A percentile compares a stretch with the other conserved stretches of the same genome.
Evolutionary conservation across 2,113 vertebrate species (phyloP).

Genomic region (Nibea albiflora): DNA sequence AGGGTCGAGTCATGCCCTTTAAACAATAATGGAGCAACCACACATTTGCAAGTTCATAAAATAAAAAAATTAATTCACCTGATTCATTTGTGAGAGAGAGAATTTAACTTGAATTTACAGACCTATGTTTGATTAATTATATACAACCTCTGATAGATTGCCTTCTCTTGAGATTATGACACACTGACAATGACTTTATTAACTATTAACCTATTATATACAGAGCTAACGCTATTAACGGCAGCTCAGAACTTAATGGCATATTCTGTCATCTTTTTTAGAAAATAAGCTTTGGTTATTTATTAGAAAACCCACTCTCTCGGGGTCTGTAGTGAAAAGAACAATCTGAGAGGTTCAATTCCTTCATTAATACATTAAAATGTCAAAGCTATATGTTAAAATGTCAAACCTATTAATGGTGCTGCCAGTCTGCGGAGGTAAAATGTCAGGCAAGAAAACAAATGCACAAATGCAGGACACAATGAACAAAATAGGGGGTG

Average conservation of each 20-base stretch:
- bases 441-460: conserved; percentile 76
- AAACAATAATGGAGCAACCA: not conserved
- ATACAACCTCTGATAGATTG: conserved; percentile 17
- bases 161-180: conserved; percentile 34
- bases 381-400: conserved; percentile 83
- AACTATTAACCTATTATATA: conserved; percentile 66
- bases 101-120: not conserved
- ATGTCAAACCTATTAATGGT: conserved; percentile 81
- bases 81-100: not conserved
- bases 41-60: not conserved
- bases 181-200: conserved; percentile 45
- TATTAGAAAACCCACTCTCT: conserved; percentile 54
- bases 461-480: conserved; percentile 57
- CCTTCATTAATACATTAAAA: conserved; percentile 76
- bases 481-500: conserved; percentile 34
- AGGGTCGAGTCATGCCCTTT: not conserved
- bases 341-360: conserved; percentile 72
- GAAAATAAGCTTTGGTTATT: conserved; percentile 51
- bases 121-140: conserved; percentile 31
- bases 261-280: conserved; percentile 55
- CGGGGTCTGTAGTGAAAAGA: conserved; percentile 54
- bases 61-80: not conserved
- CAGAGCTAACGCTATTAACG: conserved; percentile 55
- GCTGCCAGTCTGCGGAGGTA: conserved; percentile 72
- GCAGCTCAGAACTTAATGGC: conserved; percentile 54